Conservation (phyloP, 2,113 vertebrate genomes). For the Rallus limicola region DNA sequence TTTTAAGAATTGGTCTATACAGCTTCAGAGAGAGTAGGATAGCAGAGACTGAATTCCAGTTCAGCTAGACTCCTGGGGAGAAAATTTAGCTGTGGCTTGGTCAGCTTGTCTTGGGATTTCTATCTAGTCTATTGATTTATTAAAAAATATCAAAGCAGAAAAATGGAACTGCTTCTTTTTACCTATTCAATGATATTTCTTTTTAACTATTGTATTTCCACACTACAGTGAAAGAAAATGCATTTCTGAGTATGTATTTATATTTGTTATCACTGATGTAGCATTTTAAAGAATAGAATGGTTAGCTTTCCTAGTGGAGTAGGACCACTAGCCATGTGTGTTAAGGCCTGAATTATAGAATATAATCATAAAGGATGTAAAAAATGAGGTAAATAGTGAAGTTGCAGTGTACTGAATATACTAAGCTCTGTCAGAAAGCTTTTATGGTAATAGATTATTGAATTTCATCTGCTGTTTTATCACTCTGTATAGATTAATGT, state of each 20-base stretch:
- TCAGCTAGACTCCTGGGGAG: background rate
- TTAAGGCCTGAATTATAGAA: background rate
- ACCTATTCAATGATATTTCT: background rate
- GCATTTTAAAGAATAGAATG: background rate
- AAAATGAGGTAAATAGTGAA: background rate
- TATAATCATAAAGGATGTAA: background rate
- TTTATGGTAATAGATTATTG: constrained; percentile 37
- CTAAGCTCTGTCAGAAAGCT: background rate
- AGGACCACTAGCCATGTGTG: background rate
- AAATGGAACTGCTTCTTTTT: background rate
- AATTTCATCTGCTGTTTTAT: constrained; percentile 27
- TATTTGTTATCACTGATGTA: background rate
- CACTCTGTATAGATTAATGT: background rate
- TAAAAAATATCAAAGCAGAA: background rate
- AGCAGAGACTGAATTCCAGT: background rate
- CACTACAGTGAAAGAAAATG: background rate
- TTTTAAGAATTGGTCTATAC: background rate
- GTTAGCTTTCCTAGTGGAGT: background rate
- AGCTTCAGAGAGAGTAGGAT: background rate
- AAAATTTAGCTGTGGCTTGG: background rate
- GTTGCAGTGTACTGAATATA: background rate
- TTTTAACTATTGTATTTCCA: background rate
- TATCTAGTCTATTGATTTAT: background rate
- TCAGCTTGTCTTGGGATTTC: background rate
- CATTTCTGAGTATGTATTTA: background rate